Conservation (phyloP, 2,797 vertebrate species). For the Rhabdophis nuchalis region DNA sequence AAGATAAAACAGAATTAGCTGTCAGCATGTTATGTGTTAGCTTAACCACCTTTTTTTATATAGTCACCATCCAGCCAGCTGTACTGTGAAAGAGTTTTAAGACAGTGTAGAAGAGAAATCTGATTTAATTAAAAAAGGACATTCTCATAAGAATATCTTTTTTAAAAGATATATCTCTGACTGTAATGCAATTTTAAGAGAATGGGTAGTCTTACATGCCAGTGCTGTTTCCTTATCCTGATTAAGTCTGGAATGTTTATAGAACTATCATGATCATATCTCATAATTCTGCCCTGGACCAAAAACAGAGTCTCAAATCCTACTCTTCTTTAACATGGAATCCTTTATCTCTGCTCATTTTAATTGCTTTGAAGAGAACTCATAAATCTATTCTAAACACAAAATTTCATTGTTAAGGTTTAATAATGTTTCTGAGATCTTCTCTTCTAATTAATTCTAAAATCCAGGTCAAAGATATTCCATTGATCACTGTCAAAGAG, state of each 20-base stretch:
- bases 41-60: neutral
- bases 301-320: neutral
- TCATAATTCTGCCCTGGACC: neutral
- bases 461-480: neutral
- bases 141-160: neutral
- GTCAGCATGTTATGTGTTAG: slow-evolving; percentile 4
- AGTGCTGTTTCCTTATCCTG: neutral
- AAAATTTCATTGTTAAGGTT: neutral
- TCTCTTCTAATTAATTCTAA: neutral
- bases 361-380: neutral
- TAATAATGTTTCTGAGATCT: neutral
- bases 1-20: neutral
- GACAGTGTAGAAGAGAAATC: neutral
- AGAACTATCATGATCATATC: neutral
- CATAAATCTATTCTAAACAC: neutral
- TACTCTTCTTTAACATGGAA: neutral
- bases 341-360: neutral
- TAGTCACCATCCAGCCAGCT: neutral
- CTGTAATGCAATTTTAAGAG: neutral
- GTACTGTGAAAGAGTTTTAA: slow-evolving; percentile 3
- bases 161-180: neutral
- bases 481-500: neutral
- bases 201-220: neutral
- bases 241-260: neutral
- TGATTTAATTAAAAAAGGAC: neutral